Conservation (phyloP, 92 coral and sea anemone species). For the Siderastrea siderea region DNA sequence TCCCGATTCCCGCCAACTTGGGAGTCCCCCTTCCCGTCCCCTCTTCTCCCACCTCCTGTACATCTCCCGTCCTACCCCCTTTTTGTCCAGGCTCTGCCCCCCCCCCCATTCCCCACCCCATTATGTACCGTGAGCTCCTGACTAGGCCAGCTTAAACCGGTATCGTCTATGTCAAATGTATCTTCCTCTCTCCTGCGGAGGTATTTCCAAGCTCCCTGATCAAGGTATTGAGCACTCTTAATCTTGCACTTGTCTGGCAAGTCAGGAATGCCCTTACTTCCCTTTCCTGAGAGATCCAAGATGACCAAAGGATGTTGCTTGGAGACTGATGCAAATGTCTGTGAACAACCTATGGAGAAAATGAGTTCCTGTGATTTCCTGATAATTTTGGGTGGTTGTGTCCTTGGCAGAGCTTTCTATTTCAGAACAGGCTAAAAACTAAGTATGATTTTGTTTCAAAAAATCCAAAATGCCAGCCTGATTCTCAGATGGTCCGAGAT, state of each 20-base stretch:
- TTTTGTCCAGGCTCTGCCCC: too few species aligned
- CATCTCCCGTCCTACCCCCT: too few species aligned
- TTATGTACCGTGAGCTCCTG: constrained; percentile 3
- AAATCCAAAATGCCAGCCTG: too few species aligned
- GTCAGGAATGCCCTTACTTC: constrained; percentile 9
- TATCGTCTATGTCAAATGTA: not conserved
- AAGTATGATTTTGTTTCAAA: too few species aligned
- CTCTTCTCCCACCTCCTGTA: too few species aligned
- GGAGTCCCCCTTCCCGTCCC: too few species aligned
- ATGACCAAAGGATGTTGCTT: not conserved
- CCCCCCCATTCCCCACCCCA: too few species aligned
- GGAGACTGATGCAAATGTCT: not conserved
- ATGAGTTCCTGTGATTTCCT: too few species aligned
- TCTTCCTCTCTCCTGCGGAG: not conserved
- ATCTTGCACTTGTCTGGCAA: not conserved
- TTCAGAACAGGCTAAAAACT: too few species aligned
- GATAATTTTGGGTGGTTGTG: not conserved
- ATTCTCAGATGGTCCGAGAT: too few species aligned
- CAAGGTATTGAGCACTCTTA: not conserved
- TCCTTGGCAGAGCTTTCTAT: not conserved
- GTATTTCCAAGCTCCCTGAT: not conserved
- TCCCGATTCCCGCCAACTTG: too few species aligned
- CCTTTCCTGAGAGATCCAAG: not conserved
- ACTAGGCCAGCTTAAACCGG: not conserved
- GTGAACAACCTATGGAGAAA: constrained; percentile 7